Conservation (phyloP, 2,888 invertebrate genomes). For the Parascotia fuliginaria region DNA sequence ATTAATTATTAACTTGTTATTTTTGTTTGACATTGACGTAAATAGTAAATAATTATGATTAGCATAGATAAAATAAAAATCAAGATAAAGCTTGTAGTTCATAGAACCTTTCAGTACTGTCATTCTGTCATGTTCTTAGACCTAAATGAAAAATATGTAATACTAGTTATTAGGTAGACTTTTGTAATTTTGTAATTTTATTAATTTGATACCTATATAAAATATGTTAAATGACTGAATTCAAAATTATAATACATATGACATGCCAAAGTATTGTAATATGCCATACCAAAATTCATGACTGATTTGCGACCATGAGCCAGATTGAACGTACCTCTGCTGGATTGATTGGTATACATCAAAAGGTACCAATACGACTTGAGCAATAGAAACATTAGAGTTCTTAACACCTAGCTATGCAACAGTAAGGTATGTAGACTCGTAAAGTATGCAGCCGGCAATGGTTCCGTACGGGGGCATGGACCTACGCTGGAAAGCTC, state of each 20-base stretch:
- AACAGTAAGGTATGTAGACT: constrained; percentile 24
- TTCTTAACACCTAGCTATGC: constrained; percentile 19
- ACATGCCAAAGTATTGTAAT: constrained; percentile 3
- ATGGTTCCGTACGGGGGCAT: constrained; percentile 48
- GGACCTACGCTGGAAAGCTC: constrained; percentile 66
- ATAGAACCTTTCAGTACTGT: too few species aligned
- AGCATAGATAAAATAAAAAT: too few species aligned
- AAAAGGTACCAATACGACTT: not conserved
- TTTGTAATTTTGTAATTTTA: too few species aligned
- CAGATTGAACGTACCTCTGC: not conserved
- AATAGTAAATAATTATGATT: too few species aligned
- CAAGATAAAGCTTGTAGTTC: too few species aligned
- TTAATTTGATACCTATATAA: too few species aligned
- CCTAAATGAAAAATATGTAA: too few species aligned
- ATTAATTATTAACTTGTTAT: too few species aligned
- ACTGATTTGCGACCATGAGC: not conserved
- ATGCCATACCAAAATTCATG: not conserved
- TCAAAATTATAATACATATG: constrained; percentile 13
- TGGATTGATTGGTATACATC: not conserved
- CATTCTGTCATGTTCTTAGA: too few species aligned
- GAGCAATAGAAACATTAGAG: constrained; percentile 15
- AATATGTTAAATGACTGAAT: too few species aligned
- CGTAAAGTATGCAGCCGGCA: constrained; percentile 31
- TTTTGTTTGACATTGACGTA: too few species aligned
- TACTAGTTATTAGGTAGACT: too few species aligned